phyloP scores from a whole-genome alignment of 2,888 invertebrate species.

The Brachylomia viminalis region DNA sequence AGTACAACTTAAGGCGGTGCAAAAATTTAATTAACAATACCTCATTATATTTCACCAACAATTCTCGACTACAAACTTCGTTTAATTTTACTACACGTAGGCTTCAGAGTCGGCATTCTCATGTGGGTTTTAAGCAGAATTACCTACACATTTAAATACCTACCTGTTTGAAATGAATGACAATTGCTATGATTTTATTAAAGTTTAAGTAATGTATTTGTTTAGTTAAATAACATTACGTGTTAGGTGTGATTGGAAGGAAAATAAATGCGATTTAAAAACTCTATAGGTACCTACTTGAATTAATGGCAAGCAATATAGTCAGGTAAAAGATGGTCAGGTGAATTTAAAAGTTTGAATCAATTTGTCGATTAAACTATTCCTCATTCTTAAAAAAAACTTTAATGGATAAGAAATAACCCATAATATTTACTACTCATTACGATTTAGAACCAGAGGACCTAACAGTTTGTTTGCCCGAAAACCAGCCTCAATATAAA shows the following conservation, averaged over 20 bases:
- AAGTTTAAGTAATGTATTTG: not conserved
- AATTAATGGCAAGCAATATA: no score
- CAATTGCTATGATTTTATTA: no score
- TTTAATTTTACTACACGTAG: not conserved
- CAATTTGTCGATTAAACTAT: not conserved
- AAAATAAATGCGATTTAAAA: no score
- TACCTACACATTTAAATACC: not conserved
- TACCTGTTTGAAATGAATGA: not conserved
- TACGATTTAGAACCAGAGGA: no score
- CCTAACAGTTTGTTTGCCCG: not conserved
- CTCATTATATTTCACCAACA: not conserved
- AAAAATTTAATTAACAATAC: not conserved
- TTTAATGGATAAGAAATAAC: not conserved
- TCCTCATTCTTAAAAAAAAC: no score
- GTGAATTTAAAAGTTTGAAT: not conserved
- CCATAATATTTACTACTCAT: no score
- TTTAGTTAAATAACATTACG: constrained; percentile 4
- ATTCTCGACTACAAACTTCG: not conserved
- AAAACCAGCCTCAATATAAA: not conserved
- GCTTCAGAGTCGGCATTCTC: not conserved
- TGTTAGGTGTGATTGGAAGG: not conserved
- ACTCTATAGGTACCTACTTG: no score
- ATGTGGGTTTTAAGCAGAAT: not conserved
- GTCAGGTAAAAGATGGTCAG: no score
- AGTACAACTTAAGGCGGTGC: not conserved